Base-by-base conservation (phyloP, 2,888 invertebrate genomes). In the Artemia sp. region DNA sequence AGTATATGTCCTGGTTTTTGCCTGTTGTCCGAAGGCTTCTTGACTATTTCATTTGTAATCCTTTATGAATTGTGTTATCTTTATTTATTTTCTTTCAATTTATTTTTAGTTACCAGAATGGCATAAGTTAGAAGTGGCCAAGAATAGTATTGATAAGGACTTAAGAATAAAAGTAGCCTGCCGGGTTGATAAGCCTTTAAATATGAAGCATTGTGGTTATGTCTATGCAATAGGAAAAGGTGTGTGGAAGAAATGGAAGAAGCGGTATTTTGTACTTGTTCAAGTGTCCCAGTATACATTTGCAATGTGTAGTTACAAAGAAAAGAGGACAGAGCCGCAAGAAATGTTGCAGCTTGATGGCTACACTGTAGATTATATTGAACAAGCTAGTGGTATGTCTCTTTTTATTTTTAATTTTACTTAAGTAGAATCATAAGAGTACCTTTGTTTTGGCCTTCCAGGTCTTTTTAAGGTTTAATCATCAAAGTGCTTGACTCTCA, bases 331-430 rank as follows among this genome's bases (percentile, higher is more conserved):
- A 50, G 97, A 99, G 80, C 98, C 98, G 12, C 92, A 95, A 51
- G 98, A 98, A 82, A 96, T 98, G 92, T 93, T 97, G 90, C 96
- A 97, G 80, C 83, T 98, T 71, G 98, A 99, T 80, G 97, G 95
- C 19, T 98, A 95, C 80, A 98, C 97, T 66, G 97, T 99, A 66
- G 98, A 99, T 80, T 98, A 98, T 80, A 94, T 94, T 77, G 97
- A 98, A 81, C 86, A 93, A 75, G 89, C 92, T 74, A 90, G 90
- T 81, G 93, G 92, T 92, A 81, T 81, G 81, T 77, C 70, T 66
- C 67, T 70, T 68, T 68, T 66, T 67, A 14, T 12, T 51, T 53
- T 68, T 19, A 10, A 38, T 12, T 58, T 70, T 69, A 69, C 50
- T 10, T 8, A 64, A 68, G 14, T 69, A 70, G n/a, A 70, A 24